Conservation (phyloP, 1,140 invertebrate genomes). For the Temnothorax longispinosus region DNA sequence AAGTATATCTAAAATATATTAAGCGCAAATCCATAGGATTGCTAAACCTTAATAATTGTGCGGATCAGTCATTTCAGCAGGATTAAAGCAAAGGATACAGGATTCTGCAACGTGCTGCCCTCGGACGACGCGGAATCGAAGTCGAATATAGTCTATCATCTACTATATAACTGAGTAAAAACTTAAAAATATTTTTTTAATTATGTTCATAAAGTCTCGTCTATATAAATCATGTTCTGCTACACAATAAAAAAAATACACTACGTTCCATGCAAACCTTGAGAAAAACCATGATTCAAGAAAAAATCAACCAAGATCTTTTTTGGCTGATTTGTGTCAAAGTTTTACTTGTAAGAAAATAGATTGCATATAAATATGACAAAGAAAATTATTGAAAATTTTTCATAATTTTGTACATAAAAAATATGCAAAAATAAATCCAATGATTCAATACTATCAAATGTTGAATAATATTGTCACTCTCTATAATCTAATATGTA, state of each 20-base stretch:
- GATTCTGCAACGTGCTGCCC: slow-evolving; percentile 75
- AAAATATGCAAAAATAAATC: not conserved
- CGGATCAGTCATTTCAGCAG: not conserved
- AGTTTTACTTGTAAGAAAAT: not conserved
- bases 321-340: not conserved
- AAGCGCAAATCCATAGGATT: not conserved
- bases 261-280: not conserved
- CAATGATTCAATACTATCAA: not conserved
- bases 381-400: not conserved
- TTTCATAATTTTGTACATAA: not conserved
- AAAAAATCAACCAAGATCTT: not conserved
- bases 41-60: not conserved
- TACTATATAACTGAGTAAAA: slow-evolving; percentile 36
- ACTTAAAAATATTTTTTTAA: not conserved
- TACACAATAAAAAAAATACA: not conserved
- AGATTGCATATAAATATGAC: not conserved
- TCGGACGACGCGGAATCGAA: slow-evolving; percentile 72
- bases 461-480: not conserved
- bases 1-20: not conserved
- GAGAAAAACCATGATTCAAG: not conserved
- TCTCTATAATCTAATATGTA: slow-evolving; percentile 37
- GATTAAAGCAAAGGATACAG: slow-evolving; percentile 56
- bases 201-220: not conserved
- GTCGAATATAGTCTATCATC: slow-evolving; percentile 49
- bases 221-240: not conserved